Conservation (phyloP, 1,140 invertebrate species). For the Zaprionus vittiger region DNA sequence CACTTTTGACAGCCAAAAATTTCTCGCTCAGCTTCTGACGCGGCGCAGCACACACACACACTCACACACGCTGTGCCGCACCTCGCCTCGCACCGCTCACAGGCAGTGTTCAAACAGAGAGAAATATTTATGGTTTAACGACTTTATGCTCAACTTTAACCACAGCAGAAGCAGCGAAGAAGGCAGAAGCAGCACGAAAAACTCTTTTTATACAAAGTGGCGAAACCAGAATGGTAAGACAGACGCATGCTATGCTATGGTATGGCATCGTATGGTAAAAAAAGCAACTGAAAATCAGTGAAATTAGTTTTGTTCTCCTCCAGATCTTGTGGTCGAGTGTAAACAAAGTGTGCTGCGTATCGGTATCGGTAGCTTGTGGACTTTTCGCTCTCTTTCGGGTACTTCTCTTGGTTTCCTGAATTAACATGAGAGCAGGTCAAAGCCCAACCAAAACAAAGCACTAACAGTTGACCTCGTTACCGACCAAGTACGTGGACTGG, state of each 20-base stretch:
- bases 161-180: constrained; percentile 45
- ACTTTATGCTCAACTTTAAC: constrained; percentile 77
- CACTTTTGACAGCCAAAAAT: constrained; percentile 81
- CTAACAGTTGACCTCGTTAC: constrained; percentile 11
- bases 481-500: neutral
- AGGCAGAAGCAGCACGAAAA: constrained; percentile 22
- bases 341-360: constrained; percentile 11
- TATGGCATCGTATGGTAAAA: neutral
- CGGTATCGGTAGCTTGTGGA: neutral
- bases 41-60: constrained; percentile 22
- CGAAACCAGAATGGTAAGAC: constrained; percentile 70
- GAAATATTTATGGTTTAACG: constrained; percentile 76
- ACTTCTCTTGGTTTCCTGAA: neutral
- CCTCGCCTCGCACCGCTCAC: constrained; percentile 2
- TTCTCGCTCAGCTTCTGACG: constrained; percentile 78
- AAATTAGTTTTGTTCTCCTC: constrained; percentile 64
- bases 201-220: constrained; percentile 43
- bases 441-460: constrained; percentile 12
- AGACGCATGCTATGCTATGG: constrained; percentile 37
- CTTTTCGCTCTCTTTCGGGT: neutral
- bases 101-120: constrained; percentile 44
- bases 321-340: constrained; percentile 10
- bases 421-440: neutral
- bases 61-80: neutral
- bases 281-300: constrained; percentile 75